These are phyloP conservation scores for Venturia canescens DNA, from an alignment of 1,140 invertebrate species.

Conservation along the genomic window DNA sequence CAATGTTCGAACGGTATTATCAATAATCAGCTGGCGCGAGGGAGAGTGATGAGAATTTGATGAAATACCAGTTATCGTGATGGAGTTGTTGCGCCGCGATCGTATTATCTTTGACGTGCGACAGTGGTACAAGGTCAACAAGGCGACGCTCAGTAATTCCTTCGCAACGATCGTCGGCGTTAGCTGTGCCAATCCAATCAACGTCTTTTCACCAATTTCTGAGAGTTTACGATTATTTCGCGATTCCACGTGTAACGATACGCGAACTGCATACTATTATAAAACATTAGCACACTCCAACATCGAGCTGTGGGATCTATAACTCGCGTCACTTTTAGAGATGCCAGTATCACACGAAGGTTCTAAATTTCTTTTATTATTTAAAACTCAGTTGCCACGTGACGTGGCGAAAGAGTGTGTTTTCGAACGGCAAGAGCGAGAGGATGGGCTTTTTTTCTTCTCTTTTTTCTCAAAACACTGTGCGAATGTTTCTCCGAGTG, in stretches of 20 bases:
- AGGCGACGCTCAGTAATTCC: constrained; percentile 43
- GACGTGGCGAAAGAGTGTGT: constrained; percentile 2
- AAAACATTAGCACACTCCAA: constrained; percentile 76
- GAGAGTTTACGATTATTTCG: constrained; percentile 92
- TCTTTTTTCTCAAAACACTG: no score
- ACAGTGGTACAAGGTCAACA: constrained; percentile 47
- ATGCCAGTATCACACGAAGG: constrained; percentile 67
- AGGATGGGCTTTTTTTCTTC: no score
- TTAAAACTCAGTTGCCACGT: constrained; percentile 2
- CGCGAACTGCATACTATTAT: constrained; percentile 82
- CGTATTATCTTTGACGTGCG: constrained; percentile 46
- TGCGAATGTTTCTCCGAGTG: no score
- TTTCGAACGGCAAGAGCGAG: constrained; percentile 43
- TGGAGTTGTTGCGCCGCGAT: constrained; percentile 20
- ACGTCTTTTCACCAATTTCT: constrained; percentile 93
- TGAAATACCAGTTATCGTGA: neutral
- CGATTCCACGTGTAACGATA: constrained; percentile 93
- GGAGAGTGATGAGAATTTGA: constrained; percentile 16
- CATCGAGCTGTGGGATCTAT: constrained; percentile 71
- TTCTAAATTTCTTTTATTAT: constrained; percentile 12
- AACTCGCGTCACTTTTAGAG: constrained; percentile 62
- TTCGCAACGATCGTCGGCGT: constrained; percentile 15
- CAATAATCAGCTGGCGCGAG: constrained; percentile 1
- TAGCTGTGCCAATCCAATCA: constrained; percentile 62
- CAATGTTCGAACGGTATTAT: constrained; percentile 30